These are phyloP conservation scores for Schizothorax lantsangensis DNA, from an alignment of 2,797 vertebrate genomes.

Conservation along the genomic window DNA sequence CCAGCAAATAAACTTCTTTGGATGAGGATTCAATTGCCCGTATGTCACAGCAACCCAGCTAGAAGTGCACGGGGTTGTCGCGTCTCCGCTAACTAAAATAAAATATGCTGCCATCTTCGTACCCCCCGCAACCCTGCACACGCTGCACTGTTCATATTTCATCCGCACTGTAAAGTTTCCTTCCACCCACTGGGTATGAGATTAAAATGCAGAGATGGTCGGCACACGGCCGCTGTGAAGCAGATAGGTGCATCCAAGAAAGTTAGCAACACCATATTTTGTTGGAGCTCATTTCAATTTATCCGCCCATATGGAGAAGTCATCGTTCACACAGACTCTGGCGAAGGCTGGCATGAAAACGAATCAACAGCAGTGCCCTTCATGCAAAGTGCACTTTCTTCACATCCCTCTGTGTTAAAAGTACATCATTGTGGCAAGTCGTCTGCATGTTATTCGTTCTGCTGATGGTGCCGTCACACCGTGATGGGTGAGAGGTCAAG, in stretches of 20 bases:
- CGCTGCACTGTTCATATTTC: constrained; percentile 35
- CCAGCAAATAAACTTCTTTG: constrained; percentile 18
- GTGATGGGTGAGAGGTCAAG: constrained; percentile 25
- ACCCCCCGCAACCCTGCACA: constrained; percentile 5
- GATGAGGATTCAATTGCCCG: constrained; percentile 12
- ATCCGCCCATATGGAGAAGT: constrained; percentile 24
- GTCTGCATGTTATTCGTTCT: constrained; percentile 20
- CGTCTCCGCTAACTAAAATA: constrained; percentile 24
- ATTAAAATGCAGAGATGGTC: constrained; percentile 45
- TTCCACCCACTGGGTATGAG: constrained; percentile 42
- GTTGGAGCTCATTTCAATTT: constrained; percentile 20
- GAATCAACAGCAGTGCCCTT: constrained; percentile 33
- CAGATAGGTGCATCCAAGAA: constrained; percentile 36
- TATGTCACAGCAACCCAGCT: neutral
- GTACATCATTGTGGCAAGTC: constrained; percentile 22
- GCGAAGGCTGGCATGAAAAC: constrained; percentile 8
- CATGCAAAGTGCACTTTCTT: constrained; percentile 22
- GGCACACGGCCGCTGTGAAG: constrained; percentile 30
- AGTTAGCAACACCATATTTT: constrained; percentile 20
- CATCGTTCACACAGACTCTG: constrained; percentile 31
- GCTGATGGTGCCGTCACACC: constrained; percentile 6
- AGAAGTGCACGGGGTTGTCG: neutral
- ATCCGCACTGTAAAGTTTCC: constrained; percentile 30
- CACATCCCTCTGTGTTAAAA: constrained; percentile 16
- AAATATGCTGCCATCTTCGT: constrained; percentile 14